These are phyloP conservation scores for Rhinoderma darwinii DNA, from an alignment of 2,113 vertebrate genomes.

Conservation along the genomic window DNA sequence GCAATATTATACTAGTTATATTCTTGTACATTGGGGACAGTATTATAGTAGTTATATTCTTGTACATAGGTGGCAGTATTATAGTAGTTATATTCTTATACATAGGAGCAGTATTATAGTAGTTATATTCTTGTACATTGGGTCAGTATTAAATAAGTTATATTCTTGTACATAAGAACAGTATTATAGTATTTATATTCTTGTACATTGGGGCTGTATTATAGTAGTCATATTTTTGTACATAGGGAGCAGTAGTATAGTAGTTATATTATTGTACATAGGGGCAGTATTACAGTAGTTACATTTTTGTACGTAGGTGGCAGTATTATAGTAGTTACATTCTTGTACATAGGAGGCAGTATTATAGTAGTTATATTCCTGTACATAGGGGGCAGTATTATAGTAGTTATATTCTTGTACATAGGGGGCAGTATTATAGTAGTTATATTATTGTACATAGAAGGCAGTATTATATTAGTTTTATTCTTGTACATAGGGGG, in stretches of 20 bases:
- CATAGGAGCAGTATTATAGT: neutral
- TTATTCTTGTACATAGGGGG: conserved; percentile 7
- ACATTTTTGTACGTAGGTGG: neutral
- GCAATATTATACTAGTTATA: neutral
- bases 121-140: too few relatives aligned
- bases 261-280: conserved; percentile 1
- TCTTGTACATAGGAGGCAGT: neutral
- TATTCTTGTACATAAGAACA: too few relatives aligned
- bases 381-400: neutral
- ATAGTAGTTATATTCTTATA: conserved; percentile 19
- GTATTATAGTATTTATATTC: too few relatives aligned
- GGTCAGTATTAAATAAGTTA: too few relatives aligned
- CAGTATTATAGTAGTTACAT: conserved; percentile 16
- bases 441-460: conserved; percentile 12
- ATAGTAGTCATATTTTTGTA: too few relatives aligned
- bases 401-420: neutral
- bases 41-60: neutral
- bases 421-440: neutral
- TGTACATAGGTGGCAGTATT: neutral
- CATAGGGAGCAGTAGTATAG: neutral
- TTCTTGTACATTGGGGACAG: neutral
- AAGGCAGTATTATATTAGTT: neutral
- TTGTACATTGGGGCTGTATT: too few relatives aligned
- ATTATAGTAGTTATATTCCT: conserved; percentile 10
- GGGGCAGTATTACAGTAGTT: neutral